phyloP scores from a whole-genome alignment of 2,113 vertebrate species.

The Thalassarche chlororhynchos region DNA sequence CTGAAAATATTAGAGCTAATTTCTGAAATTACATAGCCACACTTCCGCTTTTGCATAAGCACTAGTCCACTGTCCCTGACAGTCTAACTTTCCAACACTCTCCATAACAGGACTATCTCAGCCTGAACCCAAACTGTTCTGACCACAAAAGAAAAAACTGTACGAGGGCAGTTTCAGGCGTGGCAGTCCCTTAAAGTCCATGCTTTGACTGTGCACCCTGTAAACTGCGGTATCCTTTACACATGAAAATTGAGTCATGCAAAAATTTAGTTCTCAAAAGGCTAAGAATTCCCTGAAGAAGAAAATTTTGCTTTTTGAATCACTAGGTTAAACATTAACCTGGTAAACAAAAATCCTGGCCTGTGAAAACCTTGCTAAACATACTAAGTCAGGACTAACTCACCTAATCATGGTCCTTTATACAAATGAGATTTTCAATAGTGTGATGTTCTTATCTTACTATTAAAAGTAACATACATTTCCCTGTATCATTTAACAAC shows the following conservation, averaged over 20 bases:
- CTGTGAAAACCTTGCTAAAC: background rate
- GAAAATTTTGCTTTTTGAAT: background rate
- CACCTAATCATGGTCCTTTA: background rate
- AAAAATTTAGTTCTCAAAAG: background rate
- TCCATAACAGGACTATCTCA: background rate
- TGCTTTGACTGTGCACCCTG: background rate
- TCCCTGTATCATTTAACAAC: background rate
- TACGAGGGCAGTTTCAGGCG: background rate
- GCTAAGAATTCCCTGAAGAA: background rate
- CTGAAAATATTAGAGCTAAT: background rate
- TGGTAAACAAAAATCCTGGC: background rate
- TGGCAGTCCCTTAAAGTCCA: background rate
- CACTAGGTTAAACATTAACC: background rate
- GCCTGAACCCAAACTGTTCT: background rate
- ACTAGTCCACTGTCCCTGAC: background rate
- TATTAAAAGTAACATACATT: background rate
- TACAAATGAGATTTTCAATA: background rate
- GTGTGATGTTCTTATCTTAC: background rate
- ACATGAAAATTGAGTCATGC: background rate
- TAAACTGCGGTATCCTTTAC: background rate
- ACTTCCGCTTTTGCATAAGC: background rate
- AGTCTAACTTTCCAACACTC: background rate
- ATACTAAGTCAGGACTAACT: background rate
- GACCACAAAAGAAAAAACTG: background rate
- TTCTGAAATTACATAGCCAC: background rate